These are phyloP conservation scores for Ataeniobius toweri DNA, from an alignment of 2,797 vertebrate species.

Conservation along the genomic window DNA sequence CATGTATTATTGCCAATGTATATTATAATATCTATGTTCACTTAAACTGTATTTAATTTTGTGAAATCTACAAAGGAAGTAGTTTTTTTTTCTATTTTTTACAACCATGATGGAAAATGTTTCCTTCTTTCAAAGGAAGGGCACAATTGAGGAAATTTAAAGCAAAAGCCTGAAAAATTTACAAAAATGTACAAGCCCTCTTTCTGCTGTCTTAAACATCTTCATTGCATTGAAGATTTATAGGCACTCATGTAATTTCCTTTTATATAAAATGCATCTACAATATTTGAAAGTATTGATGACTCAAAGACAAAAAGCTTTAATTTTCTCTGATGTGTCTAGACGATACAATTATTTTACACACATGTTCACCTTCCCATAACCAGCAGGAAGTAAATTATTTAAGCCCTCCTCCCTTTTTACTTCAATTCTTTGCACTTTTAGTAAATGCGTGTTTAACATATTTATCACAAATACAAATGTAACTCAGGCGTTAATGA, in stretches of 20 bases:
- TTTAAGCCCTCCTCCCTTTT: constrained; percentile 30
- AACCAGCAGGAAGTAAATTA: constrained; percentile 43
- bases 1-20: neutral
- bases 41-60: neutral
- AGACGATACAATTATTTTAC: constrained; percentile 37
- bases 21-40: too few species aligned
- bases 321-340: constrained; percentile 14
- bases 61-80: neutral
- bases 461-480: constrained; percentile 14
- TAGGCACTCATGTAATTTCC: constrained; percentile 8
- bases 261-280: neutral
- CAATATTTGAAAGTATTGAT: neutral
- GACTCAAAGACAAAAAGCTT: constrained; percentile 10
- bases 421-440: constrained; percentile 8
- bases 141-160: neutral
- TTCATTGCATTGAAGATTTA: constrained; percentile 27
- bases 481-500: neutral
- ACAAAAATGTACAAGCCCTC: neutral
- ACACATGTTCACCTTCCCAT: constrained; percentile 41
- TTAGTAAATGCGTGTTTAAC: constrained; percentile 11
- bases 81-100: neutral
- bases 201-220: neutral
- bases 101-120: neutral
- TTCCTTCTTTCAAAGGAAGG: too few species aligned
- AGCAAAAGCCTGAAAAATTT: constrained; percentile 10